Evolutionary conservation across 2,797 vertebrate species (phyloP), one percentile per base, ranked within the genome.

Genomic region (Cossypha niveicapilla): DNA sequence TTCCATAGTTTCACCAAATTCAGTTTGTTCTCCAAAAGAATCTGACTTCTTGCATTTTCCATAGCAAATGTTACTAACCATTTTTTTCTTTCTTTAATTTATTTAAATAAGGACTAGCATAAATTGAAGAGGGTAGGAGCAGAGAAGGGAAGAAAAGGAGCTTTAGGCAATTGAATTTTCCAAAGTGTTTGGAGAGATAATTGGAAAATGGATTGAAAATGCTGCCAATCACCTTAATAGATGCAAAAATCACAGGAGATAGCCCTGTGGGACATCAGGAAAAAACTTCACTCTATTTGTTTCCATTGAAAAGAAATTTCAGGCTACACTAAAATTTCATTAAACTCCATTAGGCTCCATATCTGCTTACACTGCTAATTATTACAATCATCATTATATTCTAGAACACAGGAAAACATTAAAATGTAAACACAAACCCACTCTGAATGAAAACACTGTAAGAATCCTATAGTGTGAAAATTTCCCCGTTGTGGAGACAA

Each of bases 131-230:
- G 6, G 4, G 14, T 45, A 15, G 7, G 8, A 30, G n/a, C 6
- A 13, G 35, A 56, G n/a, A 41, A 39, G 11, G 17, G 39, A 81
- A 35, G 18, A 10, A 8, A 53, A 88, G 34, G 18, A 65, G 72
- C 87, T 80, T 51, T 74, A 53, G 81, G 65, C 76, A 82, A 95
- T 72, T 93, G 83, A 37, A 57, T 95, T 86, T 92, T 95, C 81
- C 44, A 56, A 65, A 93, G 53, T 68, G 42, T 93, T 94, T 91
- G 65, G 54, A 86, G 85, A 88, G 53, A 83, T 93, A 96, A 94
- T 37, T 93, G 78, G 72, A 92, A 97, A 95, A 84, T 61, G 70
- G 86, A 93, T 96, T 94, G 94, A 94, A 92, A 95, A 94, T 67
- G 78, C 72, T 95, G 90, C 66, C 77, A 91, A 84, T 97, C 85